These are phyloP conservation scores for Autographa gamma DNA, from an alignment of 2,888 invertebrate species.

Conservation along the genomic window DNA sequence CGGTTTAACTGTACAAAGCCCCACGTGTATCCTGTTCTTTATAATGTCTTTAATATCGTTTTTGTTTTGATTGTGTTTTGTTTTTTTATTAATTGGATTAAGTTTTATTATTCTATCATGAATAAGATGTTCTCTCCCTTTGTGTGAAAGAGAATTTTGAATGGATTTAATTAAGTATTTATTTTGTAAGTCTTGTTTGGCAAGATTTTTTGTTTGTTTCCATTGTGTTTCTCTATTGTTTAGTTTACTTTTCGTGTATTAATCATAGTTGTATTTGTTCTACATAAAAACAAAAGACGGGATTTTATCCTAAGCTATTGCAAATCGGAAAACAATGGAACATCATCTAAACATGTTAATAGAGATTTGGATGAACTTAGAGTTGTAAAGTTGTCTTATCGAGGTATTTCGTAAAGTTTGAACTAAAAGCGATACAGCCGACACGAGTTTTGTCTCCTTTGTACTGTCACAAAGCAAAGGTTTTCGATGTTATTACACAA, in stretches of 20 bases:
- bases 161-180: neutral
- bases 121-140: neutral
- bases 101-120: neutral
- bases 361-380: constrained; percentile 32
- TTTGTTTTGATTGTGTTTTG: constrained; percentile 30
- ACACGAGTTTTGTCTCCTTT: constrained; percentile 51
- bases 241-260: neutral
- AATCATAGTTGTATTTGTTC: neutral
- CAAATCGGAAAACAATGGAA: constrained; percentile 11
- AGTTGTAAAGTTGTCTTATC: constrained; percentile 59
- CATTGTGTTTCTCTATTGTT: neutral
- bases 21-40: constrained; percentile 59
- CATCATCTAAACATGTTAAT: constrained; percentile 34
- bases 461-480: constrained; percentile 69
- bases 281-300: neutral
- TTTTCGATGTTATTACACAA: constrained; percentile 75
- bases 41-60: constrained; percentile 44
- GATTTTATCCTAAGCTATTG: neutral
- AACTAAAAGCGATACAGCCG: constrained; percentile 73
- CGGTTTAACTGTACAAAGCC: constrained; percentile 52
- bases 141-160: neutral
- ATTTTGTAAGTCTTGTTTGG: neutral
- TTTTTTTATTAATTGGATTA: constrained; percentile 7
- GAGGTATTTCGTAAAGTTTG: constrained; percentile 63
- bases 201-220: neutral